phyloP scores from a whole-genome alignment of 1,140 invertebrate species.

The Drosophila ambigua region DNA sequence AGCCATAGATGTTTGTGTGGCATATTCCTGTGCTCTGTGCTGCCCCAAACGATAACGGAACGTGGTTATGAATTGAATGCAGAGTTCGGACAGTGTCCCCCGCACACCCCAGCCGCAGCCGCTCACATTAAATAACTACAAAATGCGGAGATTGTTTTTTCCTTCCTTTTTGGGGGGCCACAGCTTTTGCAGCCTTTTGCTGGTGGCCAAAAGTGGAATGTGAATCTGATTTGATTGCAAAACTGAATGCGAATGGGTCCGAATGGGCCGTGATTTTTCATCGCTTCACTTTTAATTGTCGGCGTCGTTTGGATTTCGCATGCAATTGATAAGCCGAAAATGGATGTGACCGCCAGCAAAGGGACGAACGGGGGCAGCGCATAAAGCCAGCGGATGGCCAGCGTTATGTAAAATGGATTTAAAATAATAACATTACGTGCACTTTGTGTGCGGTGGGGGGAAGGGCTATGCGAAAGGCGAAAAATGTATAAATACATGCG shows the following conservation, averaged over 20 bases:
- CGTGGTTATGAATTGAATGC: conserved; percentile 78
- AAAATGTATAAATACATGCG: too few species aligned
- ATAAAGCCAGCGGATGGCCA: conserved; percentile 10
- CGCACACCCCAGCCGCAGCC: conserved; percentile 17
- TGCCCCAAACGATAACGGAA: neutral
- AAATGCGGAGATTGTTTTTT: conserved; percentile 21
- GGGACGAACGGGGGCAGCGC: neutral
- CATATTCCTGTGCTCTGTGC: too few species aligned
- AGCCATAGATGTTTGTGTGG: too few species aligned
- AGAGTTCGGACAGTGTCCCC: conserved; percentile 6
- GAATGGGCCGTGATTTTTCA: conserved; percentile 55
- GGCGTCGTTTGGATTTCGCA: conserved; percentile 48
- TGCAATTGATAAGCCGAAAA: conserved; percentile 61
- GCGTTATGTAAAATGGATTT: conserved; percentile 15
- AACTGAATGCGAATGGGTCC: conserved; percentile 37
- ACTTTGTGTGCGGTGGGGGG: too few species aligned
- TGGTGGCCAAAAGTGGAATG: conserved; percentile 58
- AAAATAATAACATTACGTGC: neutral
- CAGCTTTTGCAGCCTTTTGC: neutral
- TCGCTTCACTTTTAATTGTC: conserved; percentile 68
- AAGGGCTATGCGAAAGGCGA: too few species aligned
- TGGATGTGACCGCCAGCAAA: conserved; percentile 26
- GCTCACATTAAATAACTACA: conserved; percentile 64
- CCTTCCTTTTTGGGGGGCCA: neutral
- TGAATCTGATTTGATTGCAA: conserved; percentile 76